Percentiles rank a stretch among this genome's conserved stretches.
Evolutionary conservation across 2,797 vertebrate genomes (phyloP).

Genomic region (Takifugu rubripes): DNA sequence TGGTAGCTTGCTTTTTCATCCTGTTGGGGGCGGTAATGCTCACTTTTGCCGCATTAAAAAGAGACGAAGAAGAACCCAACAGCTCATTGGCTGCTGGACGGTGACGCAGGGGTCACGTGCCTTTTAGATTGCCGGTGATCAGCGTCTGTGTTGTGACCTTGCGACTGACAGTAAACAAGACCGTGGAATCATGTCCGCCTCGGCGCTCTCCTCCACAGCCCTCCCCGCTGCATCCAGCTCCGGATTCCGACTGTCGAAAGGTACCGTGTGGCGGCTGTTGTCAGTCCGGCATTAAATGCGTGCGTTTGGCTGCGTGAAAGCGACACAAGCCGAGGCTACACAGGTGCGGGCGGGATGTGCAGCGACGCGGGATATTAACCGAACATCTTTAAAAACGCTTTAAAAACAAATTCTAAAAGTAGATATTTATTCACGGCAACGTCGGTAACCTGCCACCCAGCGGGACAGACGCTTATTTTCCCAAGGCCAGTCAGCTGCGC

Average conservation of each 20-base stretch:
- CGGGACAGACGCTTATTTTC: neutral
- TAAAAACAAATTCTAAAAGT: neutral
- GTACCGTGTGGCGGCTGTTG: constrained; percentile 40
- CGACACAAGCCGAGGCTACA: neutral
- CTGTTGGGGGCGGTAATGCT: neutral
- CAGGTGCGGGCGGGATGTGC: accelerated
- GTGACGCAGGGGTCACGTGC: constrained; percentile 32
- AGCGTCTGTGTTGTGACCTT: constrained; percentile 59
- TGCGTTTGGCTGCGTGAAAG: neutral
- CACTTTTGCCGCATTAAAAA: neutral
- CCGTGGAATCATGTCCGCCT: constrained; percentile 27
- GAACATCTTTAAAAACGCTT: neutral
- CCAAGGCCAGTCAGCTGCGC: neutral
- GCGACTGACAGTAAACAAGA: constrained; percentile 14
- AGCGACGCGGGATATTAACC: accelerated
- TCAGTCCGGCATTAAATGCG: constrained; percentile 11
- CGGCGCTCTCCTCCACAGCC: constrained; percentile 21
- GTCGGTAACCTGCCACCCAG: neutral
- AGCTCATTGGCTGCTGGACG: constrained; percentile 41
- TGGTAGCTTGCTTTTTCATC: no score
- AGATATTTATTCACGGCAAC: neutral
- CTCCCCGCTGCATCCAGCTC: constrained; percentile 32
- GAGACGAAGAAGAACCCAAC: neutral
- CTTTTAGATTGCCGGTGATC: neutral
- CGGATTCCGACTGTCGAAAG: constrained; percentile 68